Evolutionary conservation across 2,888 invertebrate species (phyloP).

Genomic region (Allygus modestus): DNA sequence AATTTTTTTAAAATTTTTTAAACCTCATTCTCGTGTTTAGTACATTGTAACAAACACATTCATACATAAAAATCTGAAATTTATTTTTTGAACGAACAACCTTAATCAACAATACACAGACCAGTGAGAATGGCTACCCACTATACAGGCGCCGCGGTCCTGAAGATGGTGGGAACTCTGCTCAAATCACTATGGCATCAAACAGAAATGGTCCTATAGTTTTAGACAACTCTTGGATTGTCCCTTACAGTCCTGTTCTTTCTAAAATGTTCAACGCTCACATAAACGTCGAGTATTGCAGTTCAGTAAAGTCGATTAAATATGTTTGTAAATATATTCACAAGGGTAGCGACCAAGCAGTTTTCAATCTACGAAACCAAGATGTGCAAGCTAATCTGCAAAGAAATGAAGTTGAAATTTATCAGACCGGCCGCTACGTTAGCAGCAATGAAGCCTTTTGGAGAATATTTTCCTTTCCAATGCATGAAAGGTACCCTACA

Average conservation of each 20-base stretch:
- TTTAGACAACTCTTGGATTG: conserved; percentile 68
- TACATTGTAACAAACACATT: too few species aligned
- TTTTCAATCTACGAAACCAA: conserved; percentile 55
- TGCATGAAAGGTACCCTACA: conserved; percentile 46
- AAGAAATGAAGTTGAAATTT: conserved; percentile 68
- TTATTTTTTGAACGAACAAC: too few species aligned
- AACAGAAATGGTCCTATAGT: conserved; percentile 23
- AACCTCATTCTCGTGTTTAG: too few species aligned
- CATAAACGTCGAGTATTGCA: conserved; percentile 69
- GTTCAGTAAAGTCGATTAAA: conserved; percentile 69
- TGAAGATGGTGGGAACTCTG: background rate
- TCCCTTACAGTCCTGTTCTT: conserved; percentile 65
- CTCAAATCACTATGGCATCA: conserved; percentile 21
- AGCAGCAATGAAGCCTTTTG: conserved; percentile 65
- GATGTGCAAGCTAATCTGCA: conserved; percentile 19
- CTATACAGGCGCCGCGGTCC: conserved; percentile 70
- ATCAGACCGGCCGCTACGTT: conserved; percentile 68
- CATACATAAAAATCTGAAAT: too few species aligned
- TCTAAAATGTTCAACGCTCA: conserved; percentile 65
- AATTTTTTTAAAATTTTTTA: too few species aligned
- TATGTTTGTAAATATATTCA: conserved; percentile 70
- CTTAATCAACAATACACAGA: conserved; percentile 70
- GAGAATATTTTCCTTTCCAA: conserved; percentile 64
- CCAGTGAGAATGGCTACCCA: conserved; percentile 72
- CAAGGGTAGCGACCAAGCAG: conserved; percentile 67